Conservation (phyloP, 2,888 invertebrate species). For the Dermolepida albohirtum region DNA sequence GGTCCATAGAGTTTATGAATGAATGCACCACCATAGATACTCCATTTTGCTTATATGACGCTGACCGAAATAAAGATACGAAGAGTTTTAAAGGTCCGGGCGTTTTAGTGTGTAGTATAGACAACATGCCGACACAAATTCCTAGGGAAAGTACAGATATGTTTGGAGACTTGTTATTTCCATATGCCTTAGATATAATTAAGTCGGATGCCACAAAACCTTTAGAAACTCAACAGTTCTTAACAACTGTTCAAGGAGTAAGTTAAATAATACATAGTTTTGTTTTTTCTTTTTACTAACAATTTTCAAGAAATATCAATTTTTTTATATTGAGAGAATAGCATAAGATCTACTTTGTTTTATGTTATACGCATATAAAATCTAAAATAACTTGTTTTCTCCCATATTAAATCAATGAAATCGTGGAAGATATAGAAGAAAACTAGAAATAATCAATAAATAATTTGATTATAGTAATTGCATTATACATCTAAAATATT, state of each 20-base stretch:
- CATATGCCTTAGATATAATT: constrained; percentile 90
- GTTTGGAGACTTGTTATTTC: constrained; percentile 93
- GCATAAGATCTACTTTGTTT: no score
- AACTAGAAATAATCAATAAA: no score
- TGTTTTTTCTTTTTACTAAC: no score
- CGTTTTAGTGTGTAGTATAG: constrained; percentile 98
- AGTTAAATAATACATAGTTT: no score
- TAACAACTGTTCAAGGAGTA: constrained; percentile 77
- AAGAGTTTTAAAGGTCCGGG: constrained; percentile 97
- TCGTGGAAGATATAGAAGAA: no score
- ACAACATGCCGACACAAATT: constrained; percentile 99
- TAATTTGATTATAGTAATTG: no score
- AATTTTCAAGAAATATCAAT: no score
- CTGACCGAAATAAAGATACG: constrained; percentile 96
- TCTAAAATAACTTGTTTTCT: no score
- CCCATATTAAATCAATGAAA: no score
- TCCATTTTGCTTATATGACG: constrained; percentile 99
- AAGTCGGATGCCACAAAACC: constrained; percentile 84
- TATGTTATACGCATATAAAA: no score
- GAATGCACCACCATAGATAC: constrained; percentile 99
- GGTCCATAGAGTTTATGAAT: constrained; percentile 93
- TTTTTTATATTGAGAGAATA: no score
- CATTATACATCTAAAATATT: no score
- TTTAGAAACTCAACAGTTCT: constrained; percentile 81
- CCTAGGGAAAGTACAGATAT: constrained; percentile 97